These are phyloP conservation scores for Perccottus glenii DNA, from an alignment of 2,113 vertebrate species.

Conservation along the genomic window DNA sequence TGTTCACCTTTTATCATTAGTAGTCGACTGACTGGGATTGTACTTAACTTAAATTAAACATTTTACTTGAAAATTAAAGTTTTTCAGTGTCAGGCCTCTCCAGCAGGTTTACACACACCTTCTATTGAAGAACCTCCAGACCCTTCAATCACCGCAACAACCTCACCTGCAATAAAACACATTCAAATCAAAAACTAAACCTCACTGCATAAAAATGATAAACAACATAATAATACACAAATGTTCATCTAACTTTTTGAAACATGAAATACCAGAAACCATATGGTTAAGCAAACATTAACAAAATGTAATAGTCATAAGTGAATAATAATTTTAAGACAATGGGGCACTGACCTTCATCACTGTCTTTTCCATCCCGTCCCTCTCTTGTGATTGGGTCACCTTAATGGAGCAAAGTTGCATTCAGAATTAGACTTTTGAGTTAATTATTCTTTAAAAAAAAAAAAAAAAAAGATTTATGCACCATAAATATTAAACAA, in stretches of 20 bases:
- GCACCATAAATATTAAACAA: background rate
- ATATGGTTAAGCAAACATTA: background rate
- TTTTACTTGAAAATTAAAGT: too few relatives aligned
- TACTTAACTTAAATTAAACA: too few relatives aligned
- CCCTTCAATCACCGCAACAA: slow-evolving; percentile 69
- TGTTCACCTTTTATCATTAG: background rate
- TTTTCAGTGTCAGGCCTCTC: slow-evolving; percentile 1
- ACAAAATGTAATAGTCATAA: background rate
- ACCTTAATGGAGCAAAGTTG: background rate
- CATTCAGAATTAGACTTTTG: background rate
- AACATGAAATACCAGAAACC: background rate
- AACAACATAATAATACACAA: background rate
- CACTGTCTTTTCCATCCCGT: slow-evolving; percentile 20
- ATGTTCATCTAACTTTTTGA: background rate
- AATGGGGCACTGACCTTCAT: background rate
- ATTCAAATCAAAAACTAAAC: slow-evolving; percentile 13
- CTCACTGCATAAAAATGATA: background rate
- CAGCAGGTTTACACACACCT: slow-evolving; percentile 42
- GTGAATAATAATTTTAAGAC: too few relatives aligned
- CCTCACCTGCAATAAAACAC: slow-evolving; percentile 57
- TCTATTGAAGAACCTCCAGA: slow-evolving; percentile 76
- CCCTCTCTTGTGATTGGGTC: background rate
- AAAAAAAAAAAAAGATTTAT: background rate
- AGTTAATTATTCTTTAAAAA: background rate
- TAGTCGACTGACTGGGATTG: background rate